phyloP scores from a whole-genome alignment of 2,113 vertebrate genomes.

The Bos javanicus region DNA sequence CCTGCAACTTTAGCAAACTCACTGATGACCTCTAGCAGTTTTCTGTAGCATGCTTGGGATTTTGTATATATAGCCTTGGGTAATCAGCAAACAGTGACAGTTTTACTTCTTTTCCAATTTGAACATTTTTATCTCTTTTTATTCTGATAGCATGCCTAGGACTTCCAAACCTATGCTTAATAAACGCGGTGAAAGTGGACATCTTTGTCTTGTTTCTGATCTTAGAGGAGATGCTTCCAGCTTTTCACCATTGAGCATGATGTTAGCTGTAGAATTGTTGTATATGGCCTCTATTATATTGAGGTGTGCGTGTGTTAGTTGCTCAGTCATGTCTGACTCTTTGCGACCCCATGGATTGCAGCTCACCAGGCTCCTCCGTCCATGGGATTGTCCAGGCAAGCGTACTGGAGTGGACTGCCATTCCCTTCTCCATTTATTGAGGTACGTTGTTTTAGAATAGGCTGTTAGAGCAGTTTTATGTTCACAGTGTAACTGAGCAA shows the following conservation, averaged over 20 bases:
- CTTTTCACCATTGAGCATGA: not conserved
- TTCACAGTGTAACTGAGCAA: not conserved
- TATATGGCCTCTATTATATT: not conserved
- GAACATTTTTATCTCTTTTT: not conserved
- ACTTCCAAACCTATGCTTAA: not conserved
- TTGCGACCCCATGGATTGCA: not conserved
- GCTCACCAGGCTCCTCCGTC: not conserved
- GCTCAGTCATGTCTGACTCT: not conserved
- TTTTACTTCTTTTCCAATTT: not conserved
- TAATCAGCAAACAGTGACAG: not conserved
- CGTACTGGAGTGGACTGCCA: not conserved
- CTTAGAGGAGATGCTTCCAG: not conserved
- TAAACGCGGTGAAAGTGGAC: not conserved
- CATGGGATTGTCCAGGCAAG: not conserved
- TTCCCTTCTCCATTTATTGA: not conserved
- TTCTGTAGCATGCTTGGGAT: not conserved
- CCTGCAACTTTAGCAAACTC: not conserved
- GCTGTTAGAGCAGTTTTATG: not conserved
- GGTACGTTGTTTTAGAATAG: not conserved
- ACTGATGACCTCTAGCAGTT: not conserved
- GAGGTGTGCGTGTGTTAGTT: not conserved
- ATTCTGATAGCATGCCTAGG: not conserved
- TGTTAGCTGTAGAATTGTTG: not conserved
- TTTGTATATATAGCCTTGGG: not conserved
- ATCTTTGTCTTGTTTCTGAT: not conserved